Evolutionary conservation across 2,888 invertebrate genomes (phyloP), one percentile per base, ranked within the genome.

Genomic region (Drosophila ezoana): DNA sequence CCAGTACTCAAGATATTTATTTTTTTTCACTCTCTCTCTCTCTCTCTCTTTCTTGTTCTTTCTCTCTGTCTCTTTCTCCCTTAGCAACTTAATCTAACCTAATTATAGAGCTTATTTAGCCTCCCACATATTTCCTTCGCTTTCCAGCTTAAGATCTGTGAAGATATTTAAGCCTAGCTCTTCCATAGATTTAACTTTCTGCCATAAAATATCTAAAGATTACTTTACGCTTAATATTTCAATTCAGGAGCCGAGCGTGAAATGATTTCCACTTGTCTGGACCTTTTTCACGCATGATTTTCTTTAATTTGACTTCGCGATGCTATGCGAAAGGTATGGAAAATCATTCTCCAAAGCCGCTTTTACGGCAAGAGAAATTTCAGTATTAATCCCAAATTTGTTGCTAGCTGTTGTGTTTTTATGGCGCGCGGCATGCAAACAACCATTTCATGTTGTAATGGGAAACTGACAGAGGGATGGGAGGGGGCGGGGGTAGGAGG

Each of bases 381-480:
- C 45, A n/a, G 57, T 64, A 76, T 76, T 87, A 81, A 76, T 81
- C 64, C 69, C 52, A 84, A 84, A 84, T 82, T 87, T 82, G 84
- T 81, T 87, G 81, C 81, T 83, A 75, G 81, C 67, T 72, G 58
- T 62, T 87, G 68, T 33, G 57, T 60, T 72, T 87, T 87, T 81
- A 85, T 85, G 87, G 60, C 52, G 51, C 65, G 61, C 72, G 68
- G 68, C 76, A 84, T 84, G 85, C 82, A 87, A 82, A 83, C 78
- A 82, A 81, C 78, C 71, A 80, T 82, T 84, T 78, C 56, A 66
- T 78, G 84, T 80, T 45, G 35, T 67, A 48, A 49, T 57, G 47
- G 54, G 53, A 63, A 59, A 44, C 28, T 47, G 28, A 14, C 54
- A 11, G 43, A 18, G 5, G 3, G 23, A 28, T 1, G 14, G 1